Conservation (phyloP, 2,797 vertebrate species). For the Otus scops region DNA sequence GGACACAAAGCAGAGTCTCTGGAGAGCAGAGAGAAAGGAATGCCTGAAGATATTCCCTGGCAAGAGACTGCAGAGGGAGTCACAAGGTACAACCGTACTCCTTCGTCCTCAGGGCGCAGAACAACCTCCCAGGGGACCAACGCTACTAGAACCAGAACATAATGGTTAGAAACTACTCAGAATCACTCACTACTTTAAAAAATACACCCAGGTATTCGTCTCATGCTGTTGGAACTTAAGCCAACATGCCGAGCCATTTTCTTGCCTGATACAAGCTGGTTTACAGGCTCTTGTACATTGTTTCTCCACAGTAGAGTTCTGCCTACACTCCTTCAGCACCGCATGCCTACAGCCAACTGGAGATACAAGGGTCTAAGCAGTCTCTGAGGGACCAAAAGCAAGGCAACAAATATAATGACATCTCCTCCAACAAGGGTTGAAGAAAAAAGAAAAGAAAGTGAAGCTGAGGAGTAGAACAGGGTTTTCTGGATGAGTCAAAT, state of each 20-base stretch:
- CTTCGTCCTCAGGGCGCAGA: not conserved
- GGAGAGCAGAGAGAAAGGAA: not conserved
- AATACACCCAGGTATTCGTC: not conserved
- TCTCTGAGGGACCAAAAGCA: not conserved
- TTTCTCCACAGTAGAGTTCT: not conserved
- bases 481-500: conserved; percentile 40
- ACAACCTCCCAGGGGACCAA: not conserved
- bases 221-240: not conserved
- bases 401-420: not conserved
- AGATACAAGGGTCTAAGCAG: not conserved
- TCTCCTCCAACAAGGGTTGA: not conserved
- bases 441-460: not conserved
- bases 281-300: not conserved
- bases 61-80: not conserved
- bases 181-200: not conserved
- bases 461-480: conserved; percentile 1
- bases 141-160: not conserved
- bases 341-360: not conserved
- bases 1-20: not conserved
- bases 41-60: not conserved
- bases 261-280: not conserved
- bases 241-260: not conserved
- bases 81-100: not conserved
- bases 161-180: not conserved
- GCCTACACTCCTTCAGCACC: not conserved